A percentile compares a stretch with the other conserved stretches of the same genome.
Evolutionary conservation across 1,140 invertebrate species (phyloP).

Genomic region (Temnothorax curvispinosus): DNA sequence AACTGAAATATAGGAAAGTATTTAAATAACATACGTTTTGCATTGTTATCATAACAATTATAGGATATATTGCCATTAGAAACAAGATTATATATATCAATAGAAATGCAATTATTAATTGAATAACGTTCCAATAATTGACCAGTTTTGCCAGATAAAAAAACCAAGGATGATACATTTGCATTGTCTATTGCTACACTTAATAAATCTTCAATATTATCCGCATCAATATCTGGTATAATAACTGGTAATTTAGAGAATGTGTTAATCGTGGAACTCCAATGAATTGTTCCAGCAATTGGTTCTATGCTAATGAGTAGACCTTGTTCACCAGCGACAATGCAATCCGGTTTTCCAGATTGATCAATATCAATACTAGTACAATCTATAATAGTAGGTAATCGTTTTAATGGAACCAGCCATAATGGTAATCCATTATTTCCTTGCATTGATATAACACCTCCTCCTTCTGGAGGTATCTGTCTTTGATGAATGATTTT

Average conservation of each 20-base stretch:
- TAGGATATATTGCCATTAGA: conserved; percentile 80
- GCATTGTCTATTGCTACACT: conserved; percentile 85
- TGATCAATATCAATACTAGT: conserved; percentile 89
- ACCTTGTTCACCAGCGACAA: conserved; percentile 90
- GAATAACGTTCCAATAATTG: conserved; percentile 80
- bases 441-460: conserved; percentile 83
- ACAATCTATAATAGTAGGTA: conserved; percentile 90
- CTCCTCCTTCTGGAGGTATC: conserved; percentile 84
- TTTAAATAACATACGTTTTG: conserved; percentile 63
- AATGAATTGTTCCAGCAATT: conserved; percentile 88
- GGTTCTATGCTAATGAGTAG: conserved; percentile 90
- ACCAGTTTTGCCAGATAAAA: conserved; percentile 89
- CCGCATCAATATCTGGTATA: conserved; percentile 90
- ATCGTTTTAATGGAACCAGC: conserved; percentile 88
- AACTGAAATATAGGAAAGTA: conserved; percentile 78
- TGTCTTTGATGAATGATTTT: conserved; percentile 68
- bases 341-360: conserved; percentile 90
- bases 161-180: conserved; percentile 86
- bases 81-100: conserved; percentile 85
- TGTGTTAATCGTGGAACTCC: conserved; percentile 86
- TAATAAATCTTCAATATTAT: conserved; percentile 89
- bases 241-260: conserved; percentile 89
- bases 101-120: conserved; percentile 82
- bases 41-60: conserved; percentile 73
- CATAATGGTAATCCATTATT: conserved; percentile 87